phyloP scores from a whole-genome alignment of 2,888 invertebrate species.

The Stomorhina lunata region DNA sequence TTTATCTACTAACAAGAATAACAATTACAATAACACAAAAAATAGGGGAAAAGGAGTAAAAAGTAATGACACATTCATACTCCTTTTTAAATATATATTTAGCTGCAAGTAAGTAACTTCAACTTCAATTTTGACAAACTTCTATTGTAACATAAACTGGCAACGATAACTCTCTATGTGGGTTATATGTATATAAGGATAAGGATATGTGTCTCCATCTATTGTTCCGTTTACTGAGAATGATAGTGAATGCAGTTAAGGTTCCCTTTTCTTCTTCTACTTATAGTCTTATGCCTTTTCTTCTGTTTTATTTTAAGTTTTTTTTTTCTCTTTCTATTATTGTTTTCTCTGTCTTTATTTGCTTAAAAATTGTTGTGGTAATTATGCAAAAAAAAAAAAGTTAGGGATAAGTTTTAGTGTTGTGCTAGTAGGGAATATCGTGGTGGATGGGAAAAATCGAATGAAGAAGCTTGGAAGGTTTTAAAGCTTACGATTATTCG shows the following conservation, averaged over 20 bases:
- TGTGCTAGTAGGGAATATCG: not conserved
- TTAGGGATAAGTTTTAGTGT: slow-evolving; percentile 19
- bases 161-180: not conserved
- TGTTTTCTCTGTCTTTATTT: slow-evolving; percentile 32
- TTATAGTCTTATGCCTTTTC: slow-evolving; percentile 39
- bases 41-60: not conserved
- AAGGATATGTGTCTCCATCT: not conserved
- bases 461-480: too few relatives aligned
- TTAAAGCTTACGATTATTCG: too few relatives aligned
- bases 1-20: slow-evolving; percentile 33
- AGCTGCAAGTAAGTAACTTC: slow-evolving; percentile 1
- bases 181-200: not conserved
- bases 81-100: not conserved
- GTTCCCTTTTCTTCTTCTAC: slow-evolving; percentile 31
- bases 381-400: slow-evolving; percentile 54
- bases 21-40: slow-evolving; percentile 36
- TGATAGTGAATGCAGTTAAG: slow-evolving; percentile 35
- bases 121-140: slow-evolving; percentile 27
- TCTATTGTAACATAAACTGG: slow-evolving; percentile 18
- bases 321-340: slow-evolving; percentile 11
- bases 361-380: slow-evolving; percentile 61
- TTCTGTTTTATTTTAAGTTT: slow-evolving; percentile 21
- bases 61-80: not conserved
- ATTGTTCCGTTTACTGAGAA: slow-evolving; percentile 10
- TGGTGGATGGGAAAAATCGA: not conserved